These are phyloP conservation scores for Zingel zingel DNA, from an alignment of 2,113 vertebrate species.

Conservation along the genomic window DNA sequence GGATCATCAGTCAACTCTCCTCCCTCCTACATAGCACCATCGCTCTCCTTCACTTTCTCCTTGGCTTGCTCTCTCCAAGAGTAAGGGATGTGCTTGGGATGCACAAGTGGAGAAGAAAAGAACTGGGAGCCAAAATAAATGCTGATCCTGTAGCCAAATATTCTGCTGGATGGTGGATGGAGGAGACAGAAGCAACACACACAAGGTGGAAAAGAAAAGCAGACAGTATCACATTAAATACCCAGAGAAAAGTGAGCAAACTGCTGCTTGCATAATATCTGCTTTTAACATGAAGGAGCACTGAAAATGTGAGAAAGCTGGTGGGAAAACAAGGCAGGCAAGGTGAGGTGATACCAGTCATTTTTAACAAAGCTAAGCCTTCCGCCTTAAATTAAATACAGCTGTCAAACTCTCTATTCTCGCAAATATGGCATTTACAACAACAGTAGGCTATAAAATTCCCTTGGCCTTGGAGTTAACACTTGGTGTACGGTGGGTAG, in stretches of 20 bases:
- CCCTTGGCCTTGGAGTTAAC: too few relatives aligned
- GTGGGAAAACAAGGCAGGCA: background rate
- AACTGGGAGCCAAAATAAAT: conserved; percentile 54
- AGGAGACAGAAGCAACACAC: conserved; percentile 13
- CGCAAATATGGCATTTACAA: too few relatives aligned
- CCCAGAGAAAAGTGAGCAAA: conserved; percentile 32
- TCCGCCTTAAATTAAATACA: too few relatives aligned
- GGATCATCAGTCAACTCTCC: conserved; percentile 72
- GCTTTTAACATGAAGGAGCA: conserved; percentile 21
- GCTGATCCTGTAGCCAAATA: conserved; percentile 31
- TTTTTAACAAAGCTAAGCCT: background rate
- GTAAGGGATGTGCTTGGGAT: conserved; percentile 55
- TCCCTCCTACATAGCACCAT: conserved; percentile 67
- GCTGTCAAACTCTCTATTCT: too few relatives aligned
- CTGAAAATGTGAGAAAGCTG: conserved; percentile 4
- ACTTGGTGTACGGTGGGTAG: too few relatives aligned
- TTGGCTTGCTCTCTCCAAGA: conserved; percentile 42
- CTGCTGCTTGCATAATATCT: conserved; percentile 16
- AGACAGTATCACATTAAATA: conserved; percentile 30
- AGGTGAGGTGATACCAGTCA: background rate
- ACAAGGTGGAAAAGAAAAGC: conserved; percentile 3
- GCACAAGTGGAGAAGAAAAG: conserved; percentile 39
- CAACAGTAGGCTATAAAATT: too few relatives aligned
- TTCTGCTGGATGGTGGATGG: conserved; percentile 36
- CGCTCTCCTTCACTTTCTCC: conserved; percentile 57